phyloP scores from a whole-genome alignment of 2,113 vertebrate species.

The Zosterops pallidus region DNA sequence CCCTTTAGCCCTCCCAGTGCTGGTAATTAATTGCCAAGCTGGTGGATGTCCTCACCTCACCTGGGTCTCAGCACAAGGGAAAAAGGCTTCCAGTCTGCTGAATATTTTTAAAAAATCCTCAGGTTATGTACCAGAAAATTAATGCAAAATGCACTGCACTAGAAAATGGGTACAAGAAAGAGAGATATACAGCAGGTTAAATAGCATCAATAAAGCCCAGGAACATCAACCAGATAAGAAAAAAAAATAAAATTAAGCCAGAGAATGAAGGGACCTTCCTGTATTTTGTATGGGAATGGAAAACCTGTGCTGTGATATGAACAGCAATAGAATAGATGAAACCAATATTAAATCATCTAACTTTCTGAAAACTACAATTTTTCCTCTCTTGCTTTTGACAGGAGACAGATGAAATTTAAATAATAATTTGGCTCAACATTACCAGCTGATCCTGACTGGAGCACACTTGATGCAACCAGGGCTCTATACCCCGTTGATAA shows the following conservation, averaged over 20 bases:
- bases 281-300: background rate
- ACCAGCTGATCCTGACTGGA: background rate
- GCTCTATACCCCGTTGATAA: background rate
- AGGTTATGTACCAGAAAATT: background rate
- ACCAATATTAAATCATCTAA: background rate
- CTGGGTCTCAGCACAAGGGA: background rate
- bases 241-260: background rate
- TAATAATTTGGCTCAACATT: background rate
- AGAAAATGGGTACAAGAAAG: background rate
- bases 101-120: background rate
- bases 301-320: background rate
- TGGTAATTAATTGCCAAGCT: background rate
- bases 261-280: background rate
- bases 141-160: background rate
- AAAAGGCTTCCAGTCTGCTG: background rate
- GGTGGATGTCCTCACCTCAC: background rate
- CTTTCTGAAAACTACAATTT: background rate
- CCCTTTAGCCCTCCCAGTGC: background rate
- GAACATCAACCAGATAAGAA: background rate
- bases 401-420: background rate
- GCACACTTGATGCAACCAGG: background rate
- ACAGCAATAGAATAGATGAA: background rate
- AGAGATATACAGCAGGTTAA: background rate
- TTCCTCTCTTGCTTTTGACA: background rate
- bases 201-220: background rate